These are phyloP conservation scores for Zeugodacus cucurbitae DNA, from an alignment of 1,140 invertebrate species.

Conservation along the genomic window DNA sequence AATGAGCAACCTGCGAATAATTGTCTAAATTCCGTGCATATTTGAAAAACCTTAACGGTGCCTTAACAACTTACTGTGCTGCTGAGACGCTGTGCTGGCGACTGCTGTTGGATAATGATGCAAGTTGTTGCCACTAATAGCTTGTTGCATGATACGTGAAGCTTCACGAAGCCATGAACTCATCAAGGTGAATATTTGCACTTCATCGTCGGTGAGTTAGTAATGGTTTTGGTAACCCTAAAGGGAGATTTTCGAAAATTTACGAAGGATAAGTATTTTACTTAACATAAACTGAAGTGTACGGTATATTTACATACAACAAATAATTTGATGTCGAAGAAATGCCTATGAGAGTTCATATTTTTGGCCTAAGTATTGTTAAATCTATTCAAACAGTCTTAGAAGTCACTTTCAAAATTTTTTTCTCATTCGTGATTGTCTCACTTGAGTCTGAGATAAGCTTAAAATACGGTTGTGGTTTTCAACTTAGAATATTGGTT, in stretches of 20 bases:
- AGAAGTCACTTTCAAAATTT: too few species aligned
- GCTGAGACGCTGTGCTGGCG: background rate
- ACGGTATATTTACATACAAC: too few species aligned
- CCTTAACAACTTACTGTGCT: constrained; percentile 15
- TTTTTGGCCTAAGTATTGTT: too few species aligned
- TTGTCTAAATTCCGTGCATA: constrained; percentile 31
- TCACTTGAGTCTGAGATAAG: too few species aligned
- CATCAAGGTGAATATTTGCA: background rate
- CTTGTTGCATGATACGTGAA: background rate
- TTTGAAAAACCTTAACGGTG: constrained; percentile 21
- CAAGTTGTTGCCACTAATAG: background rate
- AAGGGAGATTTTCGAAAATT: background rate
- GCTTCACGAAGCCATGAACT: background rate
- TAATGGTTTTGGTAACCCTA: background rate
- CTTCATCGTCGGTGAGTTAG: background rate
- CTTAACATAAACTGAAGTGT: too few species aligned
- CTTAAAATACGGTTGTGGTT: too few species aligned
- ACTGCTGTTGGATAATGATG: background rate
- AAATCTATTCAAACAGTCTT: too few species aligned
- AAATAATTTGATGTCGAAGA: too few species aligned
- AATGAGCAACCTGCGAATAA: background rate
- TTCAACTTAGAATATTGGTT: too few species aligned
- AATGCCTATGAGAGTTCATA: too few species aligned
- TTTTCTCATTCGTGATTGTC: too few species aligned
- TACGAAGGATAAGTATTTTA: too few species aligned